Percentiles rank a stretch among this genome's conserved stretches.
Conservation (phyloP, 1,140 invertebrate genomes). For the Drosophila pallidifrons region DNA sequence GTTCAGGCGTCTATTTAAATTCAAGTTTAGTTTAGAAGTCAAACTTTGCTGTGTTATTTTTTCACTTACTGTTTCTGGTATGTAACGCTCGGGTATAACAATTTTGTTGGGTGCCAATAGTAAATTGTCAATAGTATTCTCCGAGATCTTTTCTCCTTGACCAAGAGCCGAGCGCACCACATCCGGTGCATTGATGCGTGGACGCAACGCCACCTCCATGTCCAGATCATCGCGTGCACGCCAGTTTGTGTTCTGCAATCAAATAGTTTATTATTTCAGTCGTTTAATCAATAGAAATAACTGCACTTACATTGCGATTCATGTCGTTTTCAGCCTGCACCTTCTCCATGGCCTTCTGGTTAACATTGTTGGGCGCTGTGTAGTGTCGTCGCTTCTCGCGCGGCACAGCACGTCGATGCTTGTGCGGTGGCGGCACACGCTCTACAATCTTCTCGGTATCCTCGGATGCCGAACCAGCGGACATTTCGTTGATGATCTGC, state of each 20-base stretch:
- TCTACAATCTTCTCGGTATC: slow-evolving; percentile 83
- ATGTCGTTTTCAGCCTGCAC: slow-evolving; percentile 86
- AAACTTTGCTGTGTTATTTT: accelerated
- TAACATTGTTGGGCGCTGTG: slow-evolving; percentile 91
- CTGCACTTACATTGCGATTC: slow-evolving; percentile 86
- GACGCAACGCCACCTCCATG: slow-evolving; percentile 91
- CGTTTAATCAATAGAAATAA: background rate
- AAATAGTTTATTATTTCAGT: background rate
- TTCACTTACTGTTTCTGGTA: slow-evolving; percentile 91
- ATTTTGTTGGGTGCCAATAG: slow-evolving; percentile 95
- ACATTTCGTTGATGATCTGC: slow-evolving; percentile 94
- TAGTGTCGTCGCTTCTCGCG: slow-evolving; percentile 94
- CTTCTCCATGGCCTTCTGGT: slow-evolving; percentile 87
- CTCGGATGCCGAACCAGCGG: slow-evolving; percentile 86
- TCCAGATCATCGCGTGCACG: slow-evolving; percentile 93
- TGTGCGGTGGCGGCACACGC: slow-evolving; percentile 81
- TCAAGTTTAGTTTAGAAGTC: background rate
- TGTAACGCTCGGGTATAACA: slow-evolving; percentile 95
- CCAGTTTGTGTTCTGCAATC: slow-evolving; percentile 85
- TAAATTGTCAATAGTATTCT: slow-evolving; percentile 93
- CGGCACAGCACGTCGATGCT: slow-evolving; percentile 89
- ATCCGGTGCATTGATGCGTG: slow-evolving; percentile 91
- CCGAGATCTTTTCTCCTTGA: slow-evolving; percentile 86
- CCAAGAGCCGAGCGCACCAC: slow-evolving; percentile 92
- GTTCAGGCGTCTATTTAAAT: slow-evolving; percentile 88